Evolutionary conservation across 2,113 vertebrate species (phyloP).

Genomic region (Pollachius pollachius): DNA sequence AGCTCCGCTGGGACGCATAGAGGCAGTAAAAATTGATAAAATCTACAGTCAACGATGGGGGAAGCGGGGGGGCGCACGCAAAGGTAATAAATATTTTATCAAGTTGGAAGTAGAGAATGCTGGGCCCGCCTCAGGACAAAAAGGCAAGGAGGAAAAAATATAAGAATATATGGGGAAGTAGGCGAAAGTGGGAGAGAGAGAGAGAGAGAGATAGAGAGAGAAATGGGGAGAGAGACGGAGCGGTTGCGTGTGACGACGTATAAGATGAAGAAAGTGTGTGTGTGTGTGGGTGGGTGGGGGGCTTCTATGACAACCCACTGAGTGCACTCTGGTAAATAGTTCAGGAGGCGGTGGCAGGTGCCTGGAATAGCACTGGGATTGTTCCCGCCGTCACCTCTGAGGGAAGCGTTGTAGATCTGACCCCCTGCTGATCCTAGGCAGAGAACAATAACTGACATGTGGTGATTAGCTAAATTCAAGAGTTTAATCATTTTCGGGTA

Average conservation of each 20-base stretch:
- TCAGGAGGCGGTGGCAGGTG: slow-evolving; percentile 5
- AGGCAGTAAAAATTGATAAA: slow-evolving; percentile 29
- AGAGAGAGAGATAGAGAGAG: neutral
- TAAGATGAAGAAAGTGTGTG: neutral
- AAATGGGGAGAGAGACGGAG: neutral
- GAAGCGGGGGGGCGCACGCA: slow-evolving; percentile 14
- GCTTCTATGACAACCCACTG: slow-evolving; percentile 5
- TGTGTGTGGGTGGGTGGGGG: slow-evolving; percentile 2
- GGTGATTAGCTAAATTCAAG: too few relatives aligned
- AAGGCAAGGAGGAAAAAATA: neutral
- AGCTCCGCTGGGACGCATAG: slow-evolving; percentile 25
- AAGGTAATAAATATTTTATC: slow-evolving; percentile 10
- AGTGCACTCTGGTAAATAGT: slow-evolving; percentile 28
- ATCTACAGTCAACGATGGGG: slow-evolving; percentile 30
- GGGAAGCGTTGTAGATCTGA: too few relatives aligned
- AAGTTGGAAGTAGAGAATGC: slow-evolving; percentile 18
- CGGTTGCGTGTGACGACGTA: slow-evolving; percentile 1
- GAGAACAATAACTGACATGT: too few relatives aligned
- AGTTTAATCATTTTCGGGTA: too few relatives aligned
- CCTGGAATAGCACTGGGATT: slow-evolving; percentile 40
- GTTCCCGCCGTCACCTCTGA: slow-evolving; percentile 26
- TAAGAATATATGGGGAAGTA: neutral
- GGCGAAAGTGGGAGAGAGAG: neutral
- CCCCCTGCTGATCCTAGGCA: too few relatives aligned
- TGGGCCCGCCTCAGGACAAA: neutral